phyloP scores from a whole-genome alignment of 1,140 invertebrate species.

The Notospermus geniculatus region DNA sequence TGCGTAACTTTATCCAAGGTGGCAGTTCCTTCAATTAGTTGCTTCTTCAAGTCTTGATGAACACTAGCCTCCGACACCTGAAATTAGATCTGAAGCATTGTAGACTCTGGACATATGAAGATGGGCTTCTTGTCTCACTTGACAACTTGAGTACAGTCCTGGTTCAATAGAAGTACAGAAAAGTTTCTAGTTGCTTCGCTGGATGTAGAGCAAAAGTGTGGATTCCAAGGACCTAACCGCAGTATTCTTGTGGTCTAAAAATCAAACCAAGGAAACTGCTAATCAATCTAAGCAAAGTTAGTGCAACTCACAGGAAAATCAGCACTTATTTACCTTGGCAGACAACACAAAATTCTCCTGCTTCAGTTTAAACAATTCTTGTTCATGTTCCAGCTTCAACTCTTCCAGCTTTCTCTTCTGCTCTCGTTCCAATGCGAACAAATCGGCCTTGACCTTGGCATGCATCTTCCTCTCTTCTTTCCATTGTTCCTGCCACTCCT shows the following conservation, averaged over 20 bases:
- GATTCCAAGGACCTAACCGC: too few species aligned
- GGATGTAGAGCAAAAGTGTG: too few species aligned
- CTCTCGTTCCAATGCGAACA: constrained; percentile 26
- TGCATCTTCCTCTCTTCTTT: constrained; percentile 14
- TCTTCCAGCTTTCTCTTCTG: constrained; percentile 32
- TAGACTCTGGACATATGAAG: too few species aligned
- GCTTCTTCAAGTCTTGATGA: constrained; percentile 24
- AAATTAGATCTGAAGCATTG: too few species aligned
- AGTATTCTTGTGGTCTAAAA: too few species aligned
- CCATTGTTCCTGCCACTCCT: constrained; percentile 29
- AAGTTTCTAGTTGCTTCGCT: too few species aligned
- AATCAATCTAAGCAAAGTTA: too few species aligned
- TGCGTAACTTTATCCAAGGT: constrained; percentile 23
- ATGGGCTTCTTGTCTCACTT: too few species aligned
- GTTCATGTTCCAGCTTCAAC: constrained; percentile 37
- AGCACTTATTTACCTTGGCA: constrained; percentile 47
- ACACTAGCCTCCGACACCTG: constrained; percentile 2
- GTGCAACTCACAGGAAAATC: too few species aligned
- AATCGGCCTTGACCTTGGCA: constrained; percentile 28
- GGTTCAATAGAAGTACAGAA: too few species aligned
- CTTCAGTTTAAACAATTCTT: constrained; percentile 45
- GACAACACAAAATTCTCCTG: constrained; percentile 50
- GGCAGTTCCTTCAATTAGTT: constrained; percentile 20
- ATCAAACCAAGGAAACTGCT: too few species aligned
- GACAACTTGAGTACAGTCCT: too few species aligned